Percentiles rank a stretch among this genome's conserved stretches.
phyloP scores from a whole-genome alignment of 2,888 invertebrate genomes.

The Ochropleura leucogaster region DNA sequence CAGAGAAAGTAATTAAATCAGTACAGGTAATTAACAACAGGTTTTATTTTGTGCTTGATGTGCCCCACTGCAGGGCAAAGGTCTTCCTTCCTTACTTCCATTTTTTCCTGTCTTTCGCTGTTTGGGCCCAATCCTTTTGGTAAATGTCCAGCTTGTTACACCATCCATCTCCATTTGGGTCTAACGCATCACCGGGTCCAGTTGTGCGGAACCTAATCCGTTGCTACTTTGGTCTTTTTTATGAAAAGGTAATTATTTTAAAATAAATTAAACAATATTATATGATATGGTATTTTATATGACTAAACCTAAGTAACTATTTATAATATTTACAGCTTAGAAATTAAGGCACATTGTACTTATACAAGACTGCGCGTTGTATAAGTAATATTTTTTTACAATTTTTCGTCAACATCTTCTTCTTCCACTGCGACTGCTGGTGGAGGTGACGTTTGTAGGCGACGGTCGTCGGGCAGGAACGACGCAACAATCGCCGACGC shows the following conservation, averaged over 20 bases:
- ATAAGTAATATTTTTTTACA: not conserved
- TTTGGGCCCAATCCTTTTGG: too few relatives aligned
- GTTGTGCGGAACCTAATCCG: too few relatives aligned
- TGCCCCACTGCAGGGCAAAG: too few relatives aligned
- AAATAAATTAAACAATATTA: not conserved
- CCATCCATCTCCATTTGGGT: too few relatives aligned
- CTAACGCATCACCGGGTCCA: too few relatives aligned
- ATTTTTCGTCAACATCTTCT: constrained; percentile 22
- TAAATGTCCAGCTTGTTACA: too few relatives aligned
- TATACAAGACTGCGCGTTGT: not conserved
- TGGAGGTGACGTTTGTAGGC: constrained; percentile 34
- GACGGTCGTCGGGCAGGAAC: constrained; percentile 78
- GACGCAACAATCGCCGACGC: constrained; percentile 75
- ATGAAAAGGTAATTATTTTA: constrained; percentile 4
- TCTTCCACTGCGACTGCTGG: constrained; percentile 45
- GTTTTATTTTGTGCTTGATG: too few relatives aligned
- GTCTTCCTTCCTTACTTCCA: too few relatives aligned
- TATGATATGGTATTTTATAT: not conserved
- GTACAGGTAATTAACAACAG: not conserved
- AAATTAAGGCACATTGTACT: not conserved
- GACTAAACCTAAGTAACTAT: constrained; percentile 26
- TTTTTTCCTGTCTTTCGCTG: too few relatives aligned
- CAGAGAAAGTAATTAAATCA: not conserved
- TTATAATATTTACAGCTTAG: constrained; percentile 37
- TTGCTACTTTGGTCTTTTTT: too few relatives aligned